Evolutionary conservation across 2,113 vertebrate species (phyloP).

Genomic region (Orthonyx spaldingii): DNA sequence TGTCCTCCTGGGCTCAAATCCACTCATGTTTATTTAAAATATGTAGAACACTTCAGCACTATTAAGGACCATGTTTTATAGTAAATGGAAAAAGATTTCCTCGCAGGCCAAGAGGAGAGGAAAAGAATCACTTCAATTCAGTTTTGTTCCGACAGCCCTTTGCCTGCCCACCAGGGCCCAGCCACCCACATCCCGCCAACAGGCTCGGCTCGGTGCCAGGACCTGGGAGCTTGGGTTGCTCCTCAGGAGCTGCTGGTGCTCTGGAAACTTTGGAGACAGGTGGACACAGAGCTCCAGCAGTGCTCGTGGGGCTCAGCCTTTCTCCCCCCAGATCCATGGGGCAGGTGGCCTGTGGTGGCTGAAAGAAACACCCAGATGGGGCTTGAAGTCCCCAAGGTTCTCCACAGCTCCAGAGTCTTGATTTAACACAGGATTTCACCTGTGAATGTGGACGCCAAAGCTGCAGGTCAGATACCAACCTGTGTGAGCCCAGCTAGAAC

Average conservation of each 20-base stretch:
- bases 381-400: accelerated
- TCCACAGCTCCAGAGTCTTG: not conserved
- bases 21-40: conserved; percentile 94
- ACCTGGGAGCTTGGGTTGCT: not conserved
- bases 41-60: conserved; percentile 91
- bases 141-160: conserved; percentile 80
- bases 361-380: not conserved
- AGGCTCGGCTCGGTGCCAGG: not conserved
- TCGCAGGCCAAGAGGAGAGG: conserved; percentile 62
- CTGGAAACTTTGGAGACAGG: not conserved
- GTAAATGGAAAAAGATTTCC: conserved; percentile 83
- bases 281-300: not conserved
- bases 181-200: not conserved
- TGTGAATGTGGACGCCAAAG: accelerated
- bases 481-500: not conserved
- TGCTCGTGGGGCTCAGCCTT: not conserved
- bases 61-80: conserved; percentile 86
- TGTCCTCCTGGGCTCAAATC: conserved; percentile 86
- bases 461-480: not conserved
- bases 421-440: not conserved
- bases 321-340: not conserved
- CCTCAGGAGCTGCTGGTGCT: not conserved
- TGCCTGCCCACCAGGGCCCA: conserved; percentile 39
- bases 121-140: conserved; percentile 79
- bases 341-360: not conserved